These are phyloP conservation scores for Bombus ignitus DNA, from an alignment of 1,140 invertebrate genomes.

Conservation along the genomic window DNA sequence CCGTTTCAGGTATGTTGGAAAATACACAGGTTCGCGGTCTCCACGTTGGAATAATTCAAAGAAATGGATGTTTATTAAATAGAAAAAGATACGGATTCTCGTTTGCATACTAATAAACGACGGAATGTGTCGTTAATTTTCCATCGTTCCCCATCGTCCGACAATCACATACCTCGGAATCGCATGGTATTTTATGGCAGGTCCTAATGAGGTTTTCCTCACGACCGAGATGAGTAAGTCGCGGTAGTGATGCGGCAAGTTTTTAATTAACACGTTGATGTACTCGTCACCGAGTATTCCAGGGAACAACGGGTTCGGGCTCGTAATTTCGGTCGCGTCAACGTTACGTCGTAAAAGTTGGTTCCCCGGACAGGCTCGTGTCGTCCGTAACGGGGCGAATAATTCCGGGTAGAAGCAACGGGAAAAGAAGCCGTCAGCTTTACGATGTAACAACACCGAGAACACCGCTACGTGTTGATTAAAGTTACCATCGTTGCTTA, in stretches of 20 bases:
- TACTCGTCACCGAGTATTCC: conserved; percentile 10
- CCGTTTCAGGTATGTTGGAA: accelerated
- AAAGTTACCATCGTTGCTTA: neutral
- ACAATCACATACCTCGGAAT: neutral
- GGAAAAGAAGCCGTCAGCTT: conserved; percentile 4
- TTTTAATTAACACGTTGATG: conserved; percentile 32
- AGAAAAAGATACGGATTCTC: neutral
- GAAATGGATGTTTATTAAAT: neutral
- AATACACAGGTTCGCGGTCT: too few species aligned
- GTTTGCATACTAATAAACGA: neutral
- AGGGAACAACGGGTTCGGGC: neutral
- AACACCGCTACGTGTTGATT: neutral
- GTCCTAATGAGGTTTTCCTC: neutral
- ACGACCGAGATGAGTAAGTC: neutral
- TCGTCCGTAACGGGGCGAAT: conserved; percentile 6
- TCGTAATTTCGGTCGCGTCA: conserved; percentile 28
- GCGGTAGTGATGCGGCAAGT: neutral
- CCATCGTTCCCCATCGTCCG: neutral
- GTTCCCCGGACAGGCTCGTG: neutral
- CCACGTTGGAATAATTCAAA: too few species aligned
- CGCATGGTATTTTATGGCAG: neutral
- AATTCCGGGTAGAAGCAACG: neutral
- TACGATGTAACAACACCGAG: neutral
- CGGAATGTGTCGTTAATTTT: neutral
- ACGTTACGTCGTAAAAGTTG: conserved; percentile 24